Percentiles rank a stretch among this genome's conserved stretches.
Evolutionary conservation across 2,888 invertebrate genomes (phyloP).

Genomic region (Pachliopta kotzebuea): DNA sequence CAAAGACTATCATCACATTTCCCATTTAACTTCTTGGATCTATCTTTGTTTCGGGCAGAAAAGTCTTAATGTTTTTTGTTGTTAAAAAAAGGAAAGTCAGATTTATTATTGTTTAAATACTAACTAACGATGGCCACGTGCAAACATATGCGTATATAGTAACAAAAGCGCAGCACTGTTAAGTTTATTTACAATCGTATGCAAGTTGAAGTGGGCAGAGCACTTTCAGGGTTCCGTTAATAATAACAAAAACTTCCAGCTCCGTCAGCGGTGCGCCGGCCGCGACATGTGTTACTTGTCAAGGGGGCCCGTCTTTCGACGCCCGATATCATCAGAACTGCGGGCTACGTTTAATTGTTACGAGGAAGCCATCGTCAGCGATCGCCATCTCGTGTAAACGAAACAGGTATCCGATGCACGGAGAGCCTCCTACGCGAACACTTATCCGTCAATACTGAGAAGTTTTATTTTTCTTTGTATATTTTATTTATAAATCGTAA

Average conservation of each 20-base stretch:
- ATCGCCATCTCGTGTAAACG: conserved; percentile 7
- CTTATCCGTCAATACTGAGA: background rate
- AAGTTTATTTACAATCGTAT: conserved; percentile 23
- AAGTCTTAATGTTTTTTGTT: background rate
- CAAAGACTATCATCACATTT: too few species aligned
- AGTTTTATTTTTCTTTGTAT: background rate
- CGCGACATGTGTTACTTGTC: conserved; percentile 20
- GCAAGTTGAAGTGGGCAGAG: conserved; percentile 9
- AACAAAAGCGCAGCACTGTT: conserved; percentile 13
- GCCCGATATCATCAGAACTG: conserved; percentile 12
- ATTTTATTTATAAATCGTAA: background rate
- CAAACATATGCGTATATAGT: background rate
- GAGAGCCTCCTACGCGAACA: background rate
- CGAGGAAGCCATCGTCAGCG: background rate
- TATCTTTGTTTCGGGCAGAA: too few species aligned
- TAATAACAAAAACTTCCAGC: conserved; percentile 25
- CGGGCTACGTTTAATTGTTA: conserved; percentile 10
- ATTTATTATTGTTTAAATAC: background rate
- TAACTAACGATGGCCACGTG: background rate
- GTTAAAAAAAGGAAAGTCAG: background rate
- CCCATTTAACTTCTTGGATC: too few species aligned
- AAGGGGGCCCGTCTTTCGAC: conserved; percentile 4
- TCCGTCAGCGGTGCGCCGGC: conserved; percentile 14
- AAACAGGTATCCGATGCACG: background rate
- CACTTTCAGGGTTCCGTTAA: conserved; percentile 1